Conservation (phyloP, 2,113 vertebrate genomes). For the Hippocampus barbouri region DNA sequence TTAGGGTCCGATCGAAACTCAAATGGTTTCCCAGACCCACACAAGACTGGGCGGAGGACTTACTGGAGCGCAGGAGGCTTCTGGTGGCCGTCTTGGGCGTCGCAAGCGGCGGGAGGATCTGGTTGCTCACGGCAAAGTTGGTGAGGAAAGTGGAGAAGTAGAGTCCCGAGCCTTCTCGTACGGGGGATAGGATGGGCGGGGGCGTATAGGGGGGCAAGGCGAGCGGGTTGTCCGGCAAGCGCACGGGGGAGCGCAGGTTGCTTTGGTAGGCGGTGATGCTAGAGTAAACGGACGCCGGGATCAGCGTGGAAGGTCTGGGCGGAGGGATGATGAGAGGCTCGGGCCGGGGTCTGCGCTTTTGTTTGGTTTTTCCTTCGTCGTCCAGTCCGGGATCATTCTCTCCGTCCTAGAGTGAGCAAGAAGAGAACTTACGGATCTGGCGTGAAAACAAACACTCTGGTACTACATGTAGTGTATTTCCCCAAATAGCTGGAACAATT, state of each 20-base stretch:
- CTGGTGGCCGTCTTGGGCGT: slow-evolving; percentile 86
- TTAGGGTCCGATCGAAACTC: neutral
- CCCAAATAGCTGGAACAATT: neutral
- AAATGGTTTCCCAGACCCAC: neutral
- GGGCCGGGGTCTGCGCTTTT: slow-evolving; percentile 87
- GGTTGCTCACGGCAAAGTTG: slow-evolving; percentile 73
- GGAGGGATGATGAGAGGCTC: slow-evolving; percentile 97
- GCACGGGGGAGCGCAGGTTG: slow-evolving; percentile 90
- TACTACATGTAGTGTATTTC: neutral
- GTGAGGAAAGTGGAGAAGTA: slow-evolving; percentile 96
- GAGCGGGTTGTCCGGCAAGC: slow-evolving; percentile 84
- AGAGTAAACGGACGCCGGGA: slow-evolving; percentile 87
- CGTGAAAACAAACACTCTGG: neutral
- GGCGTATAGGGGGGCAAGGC: slow-evolving; percentile 92
- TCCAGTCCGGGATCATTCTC: slow-evolving; percentile 60
- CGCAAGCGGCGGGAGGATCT: slow-evolving; percentile 79
- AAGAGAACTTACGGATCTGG: neutral
- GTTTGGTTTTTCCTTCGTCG: slow-evolving; percentile 81
- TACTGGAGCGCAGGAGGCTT: slow-evolving; percentile 87
- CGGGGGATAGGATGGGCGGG: slow-evolving; percentile 93
- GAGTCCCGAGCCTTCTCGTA: slow-evolving; percentile 91
- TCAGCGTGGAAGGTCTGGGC: slow-evolving; percentile 88
- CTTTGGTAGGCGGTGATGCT: slow-evolving; percentile 91
- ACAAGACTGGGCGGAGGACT: slow-evolving; percentile 49
- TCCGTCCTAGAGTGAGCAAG: slow-evolving; percentile 39